Base-by-base conservation (phyloP, 2,888 invertebrate species). In the Tridacna crocea region DNA sequence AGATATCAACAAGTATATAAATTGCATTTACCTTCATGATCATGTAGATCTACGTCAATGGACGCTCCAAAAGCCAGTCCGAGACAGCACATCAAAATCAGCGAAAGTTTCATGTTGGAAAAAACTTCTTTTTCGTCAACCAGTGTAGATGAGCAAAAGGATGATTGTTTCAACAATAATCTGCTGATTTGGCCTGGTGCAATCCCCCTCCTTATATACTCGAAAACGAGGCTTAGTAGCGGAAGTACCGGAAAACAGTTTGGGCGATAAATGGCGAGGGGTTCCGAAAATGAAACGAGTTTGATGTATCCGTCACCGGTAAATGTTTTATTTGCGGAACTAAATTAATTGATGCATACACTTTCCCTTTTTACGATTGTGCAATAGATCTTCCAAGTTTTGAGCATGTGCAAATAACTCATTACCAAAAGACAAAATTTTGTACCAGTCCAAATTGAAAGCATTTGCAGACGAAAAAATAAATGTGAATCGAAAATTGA, bases 241-340 rank as follows among this genome's bases (percentile, higher is more conserved):
- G 68, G 68, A 68, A 36, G 22, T 68, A n/a, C 0, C 68, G 68
- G 68, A 68, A 22, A 17, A 2, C 36, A 27, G 13, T 26, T 48
- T 22, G 68, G 68, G 68, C 68, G 68, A 68, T 47, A 68, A 13
- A 47, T 19, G 8, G n/a, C 19, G 22, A 68, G n/a, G 2, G 36
- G 47, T 68, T 68, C 68, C 68, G 68, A 68, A 47, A 47, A 47
- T 68, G 22, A 68, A 68, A n/a, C 68, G 48, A 26, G 47, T 10
- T 68, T 68, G 68, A 36, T 68, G 8, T 24, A 47, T 68, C 68
- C 46, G 19, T 68, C 1, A n/a, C 68, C 19, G 68, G 68, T 68
- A 48, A n/a, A 24, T 24, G 58, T 58, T 58, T 58, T 58, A 58
- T 19, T 58, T 17, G 58, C 58, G 58, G 58, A 58, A 58, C 58